Conservation (phyloP, 30 jellyfish, hydroid and myxozoan species). For the Hydractinia symbiolongicarpus region DNA sequence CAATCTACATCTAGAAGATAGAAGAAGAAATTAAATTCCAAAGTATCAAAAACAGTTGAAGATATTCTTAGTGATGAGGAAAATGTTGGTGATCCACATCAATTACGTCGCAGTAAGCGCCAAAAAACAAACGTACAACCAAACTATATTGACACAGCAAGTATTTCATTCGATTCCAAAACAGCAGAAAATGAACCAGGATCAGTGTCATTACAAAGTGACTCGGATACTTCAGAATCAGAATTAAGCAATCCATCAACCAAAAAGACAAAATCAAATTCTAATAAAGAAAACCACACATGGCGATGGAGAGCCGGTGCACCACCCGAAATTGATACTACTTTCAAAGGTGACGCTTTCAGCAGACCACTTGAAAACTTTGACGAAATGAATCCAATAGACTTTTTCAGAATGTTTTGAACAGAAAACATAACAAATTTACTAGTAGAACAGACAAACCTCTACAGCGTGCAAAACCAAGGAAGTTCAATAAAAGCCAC, state of each 20-base stretch:
- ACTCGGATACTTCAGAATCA: constrained; percentile 12
- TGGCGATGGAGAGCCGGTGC: constrained; percentile 13
- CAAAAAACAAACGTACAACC: background rate
- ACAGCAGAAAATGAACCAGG: background rate
- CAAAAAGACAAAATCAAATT: constrained; percentile 11
- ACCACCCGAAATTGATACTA: background rate
- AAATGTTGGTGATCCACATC: too few species aligned
- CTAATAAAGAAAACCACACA: background rate
- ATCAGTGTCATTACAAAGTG: background rate
- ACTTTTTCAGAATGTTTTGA: constrained; percentile 1
- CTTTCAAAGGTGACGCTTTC: background rate
- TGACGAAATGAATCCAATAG: constrained; percentile 7
- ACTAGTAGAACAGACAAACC: background rate
- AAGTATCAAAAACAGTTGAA: too few species aligned
- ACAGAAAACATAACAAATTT: background rate
- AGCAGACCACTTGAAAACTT: constrained; percentile 2
- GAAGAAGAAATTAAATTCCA: too few species aligned
- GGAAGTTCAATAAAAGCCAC: too few species aligned
- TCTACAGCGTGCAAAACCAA: constrained; percentile 3
- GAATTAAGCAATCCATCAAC: background rate
- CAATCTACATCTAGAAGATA: too few species aligned
- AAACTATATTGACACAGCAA: background rate
- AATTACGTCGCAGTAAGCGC: constrained; percentile 7
- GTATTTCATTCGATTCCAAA: background rate
- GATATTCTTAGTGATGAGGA: too few species aligned